Base-by-base conservation (phyloP, 2,113 vertebrate genomes). In the Lonchura striata region DNA sequence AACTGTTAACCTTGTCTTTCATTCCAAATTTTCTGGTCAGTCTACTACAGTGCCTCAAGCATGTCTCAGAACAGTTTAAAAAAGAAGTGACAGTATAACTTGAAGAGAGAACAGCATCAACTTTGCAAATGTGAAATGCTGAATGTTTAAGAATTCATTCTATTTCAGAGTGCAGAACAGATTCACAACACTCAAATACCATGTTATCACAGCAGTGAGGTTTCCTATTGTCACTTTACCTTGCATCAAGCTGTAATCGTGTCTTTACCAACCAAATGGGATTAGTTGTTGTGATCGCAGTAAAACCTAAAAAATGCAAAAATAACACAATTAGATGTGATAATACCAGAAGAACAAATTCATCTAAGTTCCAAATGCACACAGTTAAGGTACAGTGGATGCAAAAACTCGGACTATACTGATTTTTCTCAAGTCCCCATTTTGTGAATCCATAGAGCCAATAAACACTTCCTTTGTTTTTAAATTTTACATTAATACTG, bases 231-330 rank as follows among this genome's bases (percentile, higher is more conserved):
- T 13, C 50, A 82, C 44, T 13, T 47, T 97, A 99, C 99, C 99
- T 99, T 96, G 99, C 98, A 96, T 99, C 99, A 74, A 99, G 98
- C 97, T 99, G 99, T 83, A 99, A 97, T 20, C 99, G 98, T 76
- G 99, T 99, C 98, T 99, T 99, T 89, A 99, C 98, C 92, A 99
- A 98, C 99, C 99, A 99, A 98, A 99, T 99, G 84, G 99, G 99
- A 97, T 99, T 99, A 97, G 99, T 99, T 46, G 98, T 98, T 61
- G 99, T 99, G 96, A 99, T 99, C 14, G 99, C 99, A 50, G 99
- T 99, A 97, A 99, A 99, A 96, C 99, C 99, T 99, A 98, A 91
- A 98, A 98, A 79, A 97, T 60, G 96, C 85, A 95, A 97, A 97
- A 97, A 95, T 49, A 97, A 71, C 49, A 49, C 93, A 96, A 94